A percentile compares a stretch with the other conserved stretches of the same genome.
These are phyloP conservation scores for Podarcis muralis DNA, from an alignment of 2,113 vertebrate genomes.

Conservation along the genomic window DNA sequence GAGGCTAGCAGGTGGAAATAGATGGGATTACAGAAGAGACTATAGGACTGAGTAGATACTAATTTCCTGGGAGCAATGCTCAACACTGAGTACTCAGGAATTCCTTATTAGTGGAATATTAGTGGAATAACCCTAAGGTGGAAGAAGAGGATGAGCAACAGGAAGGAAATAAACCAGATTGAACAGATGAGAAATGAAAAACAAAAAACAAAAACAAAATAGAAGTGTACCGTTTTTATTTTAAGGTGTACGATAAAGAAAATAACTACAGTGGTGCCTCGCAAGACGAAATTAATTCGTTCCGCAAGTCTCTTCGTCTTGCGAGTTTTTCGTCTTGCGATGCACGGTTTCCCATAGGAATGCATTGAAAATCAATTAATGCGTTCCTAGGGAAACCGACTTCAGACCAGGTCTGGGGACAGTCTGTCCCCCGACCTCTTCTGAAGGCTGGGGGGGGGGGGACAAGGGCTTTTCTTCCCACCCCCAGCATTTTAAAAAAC, in stretches of 20 bases:
- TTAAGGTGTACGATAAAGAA: slow-evolving; percentile 7
- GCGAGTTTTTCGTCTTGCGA: no score
- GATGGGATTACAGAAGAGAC: not conserved
- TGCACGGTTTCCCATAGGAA: no score
- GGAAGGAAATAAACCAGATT: not conserved
- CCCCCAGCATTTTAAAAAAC: no score
- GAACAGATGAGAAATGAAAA: not conserved
- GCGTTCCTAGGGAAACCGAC: no score
- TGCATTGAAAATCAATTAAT: no score
- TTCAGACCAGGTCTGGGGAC: no score
- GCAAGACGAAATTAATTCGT: no score
- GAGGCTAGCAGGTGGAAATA: not conserved
- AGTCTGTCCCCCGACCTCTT: no score
- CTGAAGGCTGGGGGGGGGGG: no score
- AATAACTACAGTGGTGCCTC: no score
- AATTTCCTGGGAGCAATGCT: not conserved
- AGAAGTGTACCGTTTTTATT: not conserved
- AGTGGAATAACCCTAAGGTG: not conserved
- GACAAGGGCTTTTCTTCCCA: no score
- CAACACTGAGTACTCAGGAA: not conserved
- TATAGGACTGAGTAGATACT: not conserved
- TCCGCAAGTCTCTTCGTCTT: no score
- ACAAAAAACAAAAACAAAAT: not conserved
- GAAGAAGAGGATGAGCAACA: not conserved
- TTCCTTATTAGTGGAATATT: not conserved